Conservation (phyloP, 2,113 vertebrate genomes). For the Damaliscus lunatus region DNA sequence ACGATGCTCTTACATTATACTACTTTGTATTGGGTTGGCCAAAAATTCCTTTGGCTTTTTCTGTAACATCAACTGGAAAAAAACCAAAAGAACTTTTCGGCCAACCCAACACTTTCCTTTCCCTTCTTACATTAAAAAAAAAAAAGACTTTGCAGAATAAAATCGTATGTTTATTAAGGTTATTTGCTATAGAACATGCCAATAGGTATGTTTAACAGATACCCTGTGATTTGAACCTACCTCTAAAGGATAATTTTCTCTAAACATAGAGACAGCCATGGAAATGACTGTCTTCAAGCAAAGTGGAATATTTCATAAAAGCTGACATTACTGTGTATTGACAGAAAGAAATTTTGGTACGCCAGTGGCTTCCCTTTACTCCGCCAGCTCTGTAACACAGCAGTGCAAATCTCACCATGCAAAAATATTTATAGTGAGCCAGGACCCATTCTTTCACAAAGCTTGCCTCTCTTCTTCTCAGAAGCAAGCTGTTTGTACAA, state of each 20-base stretch:
- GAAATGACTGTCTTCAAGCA: slow-evolving; percentile 52
- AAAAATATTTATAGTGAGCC: slow-evolving; percentile 53
- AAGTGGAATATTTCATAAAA: slow-evolving; percentile 64
- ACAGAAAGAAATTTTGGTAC: slow-evolving; percentile 60
- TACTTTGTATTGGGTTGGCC: neutral
- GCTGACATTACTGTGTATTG: slow-evolving; percentile 55
- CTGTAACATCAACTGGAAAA: neutral
- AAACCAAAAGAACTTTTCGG: neutral
- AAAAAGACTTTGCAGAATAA: neutral
- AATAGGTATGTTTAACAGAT: neutral
- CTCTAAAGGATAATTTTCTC: slow-evolving; percentile 32
- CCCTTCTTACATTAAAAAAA: neutral
- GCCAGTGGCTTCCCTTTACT: slow-evolving; percentile 45
- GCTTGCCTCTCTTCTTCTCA: neutral
- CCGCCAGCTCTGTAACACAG: slow-evolving; percentile 21
- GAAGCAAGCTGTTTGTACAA: too few relatives aligned
- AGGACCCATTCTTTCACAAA: neutral
- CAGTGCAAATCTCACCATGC: slow-evolving; percentile 45
- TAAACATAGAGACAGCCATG: slow-evolving; percentile 4
- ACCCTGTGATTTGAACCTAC: slow-evolving; percentile 21
- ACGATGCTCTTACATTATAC: neutral
- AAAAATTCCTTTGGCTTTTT: neutral
- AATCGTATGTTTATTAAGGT: neutral
- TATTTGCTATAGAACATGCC: neutral
- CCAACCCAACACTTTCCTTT: neutral